Conservation (phyloP, 2,797 vertebrate species). For the Hydrocynus forskahlii region DNA sequence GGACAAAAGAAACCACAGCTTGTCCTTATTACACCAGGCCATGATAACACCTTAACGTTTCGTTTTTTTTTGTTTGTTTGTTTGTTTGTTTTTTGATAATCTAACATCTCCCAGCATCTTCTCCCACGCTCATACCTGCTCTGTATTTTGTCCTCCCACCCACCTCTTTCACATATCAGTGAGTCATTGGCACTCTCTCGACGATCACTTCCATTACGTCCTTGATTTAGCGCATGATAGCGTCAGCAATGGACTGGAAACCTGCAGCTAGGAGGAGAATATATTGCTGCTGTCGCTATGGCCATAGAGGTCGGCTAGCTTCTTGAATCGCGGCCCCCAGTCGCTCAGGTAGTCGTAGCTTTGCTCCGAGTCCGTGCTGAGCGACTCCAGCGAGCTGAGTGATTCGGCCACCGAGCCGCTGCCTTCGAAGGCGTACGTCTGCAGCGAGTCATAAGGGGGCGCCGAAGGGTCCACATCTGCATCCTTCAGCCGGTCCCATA, state of each 20-base stretch:
- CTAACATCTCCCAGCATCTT: slow-evolving; percentile 36
- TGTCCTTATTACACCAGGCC: slow-evolving; percentile 28
- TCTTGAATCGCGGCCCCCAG: slow-evolving; percentile 96
- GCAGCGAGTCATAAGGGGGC: slow-evolving; percentile 93
- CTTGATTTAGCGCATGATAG: slow-evolving; percentile 42
- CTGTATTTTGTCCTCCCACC: slow-evolving; percentile 30
- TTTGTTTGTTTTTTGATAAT: slow-evolving; percentile 1
- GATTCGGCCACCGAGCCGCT: slow-evolving; percentile 92
- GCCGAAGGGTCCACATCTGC: slow-evolving; percentile 91
- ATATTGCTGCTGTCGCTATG: slow-evolving; percentile 73
- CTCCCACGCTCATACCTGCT: slow-evolving; percentile 30
- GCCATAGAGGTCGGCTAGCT: slow-evolving; percentile 95
- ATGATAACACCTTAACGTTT: neutral
- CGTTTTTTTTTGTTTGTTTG: neutral
- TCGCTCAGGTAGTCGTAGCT: slow-evolving; percentile 96
- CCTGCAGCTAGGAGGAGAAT: slow-evolving; percentile 71
- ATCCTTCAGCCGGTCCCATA: slow-evolving; percentile 94
- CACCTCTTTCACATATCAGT: slow-evolving; percentile 38
- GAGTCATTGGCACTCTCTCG: slow-evolving; percentile 51
- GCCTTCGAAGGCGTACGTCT: slow-evolving; percentile 95
- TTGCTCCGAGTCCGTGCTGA: slow-evolving; percentile 96
- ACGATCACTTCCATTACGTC: slow-evolving; percentile 41
- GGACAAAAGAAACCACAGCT: slow-evolving; percentile 34
- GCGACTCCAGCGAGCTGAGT: slow-evolving; percentile 92
- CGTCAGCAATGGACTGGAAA: neutral